Evolutionary conservation across 2,888 invertebrate genomes (phyloP).

Genomic region (Diogma glabrata): DNA sequence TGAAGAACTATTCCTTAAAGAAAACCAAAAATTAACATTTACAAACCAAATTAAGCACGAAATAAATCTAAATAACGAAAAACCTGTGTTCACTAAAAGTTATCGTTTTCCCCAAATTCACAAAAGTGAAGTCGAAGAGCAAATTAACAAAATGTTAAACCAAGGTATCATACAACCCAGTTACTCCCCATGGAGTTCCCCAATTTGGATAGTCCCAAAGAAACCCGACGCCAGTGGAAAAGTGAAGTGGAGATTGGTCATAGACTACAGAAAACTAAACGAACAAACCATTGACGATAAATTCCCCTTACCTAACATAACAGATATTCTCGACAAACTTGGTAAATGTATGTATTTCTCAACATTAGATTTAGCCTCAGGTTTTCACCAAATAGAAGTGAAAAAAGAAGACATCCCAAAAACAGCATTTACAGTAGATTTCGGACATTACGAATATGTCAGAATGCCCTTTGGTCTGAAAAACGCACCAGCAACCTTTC

Average conservation of each 20-base stretch:
- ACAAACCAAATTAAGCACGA: not conserved
- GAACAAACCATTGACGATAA: constrained; percentile 22
- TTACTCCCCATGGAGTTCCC: constrained; percentile 22
- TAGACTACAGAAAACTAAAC: constrained; percentile 16
- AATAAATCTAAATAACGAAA: not conserved
- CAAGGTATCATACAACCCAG: constrained; percentile 18
- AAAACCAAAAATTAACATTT: not conserved
- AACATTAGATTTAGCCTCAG: not conserved
- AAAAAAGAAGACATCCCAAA: constrained; percentile 16
- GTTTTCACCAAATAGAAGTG: constrained; percentile 10
- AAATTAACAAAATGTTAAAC: constrained; percentile 18
- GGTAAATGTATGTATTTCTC: not conserved
- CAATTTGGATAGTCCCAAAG: constrained; percentile 14
- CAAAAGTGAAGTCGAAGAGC: constrained; percentile 21
- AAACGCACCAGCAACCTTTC: not conserved
- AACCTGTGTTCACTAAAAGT: constrained; percentile 16
- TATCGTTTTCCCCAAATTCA: constrained; percentile 22
- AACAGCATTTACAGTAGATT: not conserved
- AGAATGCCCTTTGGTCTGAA: not conserved
- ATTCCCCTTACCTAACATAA: constrained; percentile 21
- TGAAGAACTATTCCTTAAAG: constrained; percentile 2
- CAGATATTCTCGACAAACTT: constrained; percentile 18
- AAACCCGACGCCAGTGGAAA: constrained; percentile 21
- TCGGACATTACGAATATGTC: not conserved
- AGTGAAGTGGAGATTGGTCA: constrained; percentile 19